A percentile compares a stretch with the other conserved stretches of the same genome.
phyloP scores from a whole-genome alignment of 1,140 invertebrate species.

The Schmidtea mediterranea region DNA sequence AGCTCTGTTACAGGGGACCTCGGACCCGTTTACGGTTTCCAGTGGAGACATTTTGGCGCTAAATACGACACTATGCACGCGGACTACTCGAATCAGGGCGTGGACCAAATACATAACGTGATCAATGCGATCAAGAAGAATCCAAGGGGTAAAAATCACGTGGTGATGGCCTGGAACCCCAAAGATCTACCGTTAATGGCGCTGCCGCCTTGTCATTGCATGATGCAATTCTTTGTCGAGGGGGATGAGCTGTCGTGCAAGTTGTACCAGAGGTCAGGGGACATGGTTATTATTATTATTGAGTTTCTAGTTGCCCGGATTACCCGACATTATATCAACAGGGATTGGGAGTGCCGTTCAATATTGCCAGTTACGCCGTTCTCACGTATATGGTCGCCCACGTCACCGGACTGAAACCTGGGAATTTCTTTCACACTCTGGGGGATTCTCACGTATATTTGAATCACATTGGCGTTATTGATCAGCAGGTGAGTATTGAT shows the following conservation, averaged over 20 bases:
- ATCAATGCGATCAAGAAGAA: conserved; percentile 44
- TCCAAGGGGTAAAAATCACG: conserved; percentile 55
- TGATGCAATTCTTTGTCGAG: conserved; percentile 75
- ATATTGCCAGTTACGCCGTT: conserved; percentile 83
- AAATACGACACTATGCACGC: conserved; percentile 54
- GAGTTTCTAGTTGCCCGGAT: conserved; percentile 7
- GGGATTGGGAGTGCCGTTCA: conserved; percentile 95
- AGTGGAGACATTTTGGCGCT: conserved; percentile 93
- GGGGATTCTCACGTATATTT: conserved; percentile 86
- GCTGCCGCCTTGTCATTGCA: conserved; percentile 75
- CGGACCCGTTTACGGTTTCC: conserved; percentile 92
- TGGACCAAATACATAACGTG: conserved; percentile 58
- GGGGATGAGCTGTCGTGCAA: conserved; percentile 44
- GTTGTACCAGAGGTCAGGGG: conserved; percentile 80
- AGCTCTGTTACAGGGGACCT: conserved; percentile 63
- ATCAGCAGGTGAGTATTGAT: conserved; percentile 37
- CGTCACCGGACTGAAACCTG: conserved; percentile 55
- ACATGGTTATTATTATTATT: no score
- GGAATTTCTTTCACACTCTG: conserved; percentile 78
- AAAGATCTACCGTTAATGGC: conserved; percentile 69
- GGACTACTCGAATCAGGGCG: conserved; percentile 57
- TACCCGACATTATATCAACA: no score
- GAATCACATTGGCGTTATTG: conserved; percentile 60
- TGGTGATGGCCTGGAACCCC: conserved; percentile 91
- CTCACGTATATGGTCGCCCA: conserved; percentile 86